Conservation (phyloP, 2,888 invertebrate species). For the Ptilodon capucinus region DNA sequence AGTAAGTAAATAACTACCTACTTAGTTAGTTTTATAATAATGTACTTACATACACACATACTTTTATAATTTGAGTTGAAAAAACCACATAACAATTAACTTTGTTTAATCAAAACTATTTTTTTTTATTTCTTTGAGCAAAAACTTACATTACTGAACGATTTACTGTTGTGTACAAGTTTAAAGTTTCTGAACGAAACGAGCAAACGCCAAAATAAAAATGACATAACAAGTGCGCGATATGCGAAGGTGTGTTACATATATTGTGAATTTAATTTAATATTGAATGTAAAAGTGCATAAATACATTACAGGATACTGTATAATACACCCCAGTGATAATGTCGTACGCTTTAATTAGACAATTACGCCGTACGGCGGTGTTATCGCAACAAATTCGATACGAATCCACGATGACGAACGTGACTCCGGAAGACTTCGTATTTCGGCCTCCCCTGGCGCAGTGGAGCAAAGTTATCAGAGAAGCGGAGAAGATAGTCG, state of each 20-base stretch:
- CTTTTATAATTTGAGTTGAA: too few species aligned
- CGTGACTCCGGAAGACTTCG: conserved; percentile 69
- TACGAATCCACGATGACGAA: conserved; percentile 69
- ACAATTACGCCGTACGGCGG: conserved; percentile 63
- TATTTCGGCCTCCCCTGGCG: conserved; percentile 69
- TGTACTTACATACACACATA: too few species aligned
- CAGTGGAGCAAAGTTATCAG: conserved; percentile 72
- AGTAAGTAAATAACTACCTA: too few species aligned
- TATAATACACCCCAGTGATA: conserved; percentile 11
- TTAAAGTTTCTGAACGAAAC: conserved; percentile 50
- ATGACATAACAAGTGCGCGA: conserved; percentile 49
- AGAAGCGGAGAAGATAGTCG: conserved; percentile 78
- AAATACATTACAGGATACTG: conserved; percentile 13
- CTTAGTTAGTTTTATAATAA: too few species aligned
- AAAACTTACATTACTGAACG: too few species aligned
- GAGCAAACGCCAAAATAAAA: conserved; percentile 54
- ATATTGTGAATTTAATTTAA: conserved; percentile 3
- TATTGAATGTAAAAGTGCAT: conserved; percentile 15
- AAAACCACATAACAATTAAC: too few species aligned
- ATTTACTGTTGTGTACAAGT: too few species aligned
- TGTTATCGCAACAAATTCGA: conserved; percentile 62
- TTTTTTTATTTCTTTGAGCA: too few species aligned
- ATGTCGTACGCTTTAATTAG: conserved; percentile 72
- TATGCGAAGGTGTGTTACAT: conserved; percentile 33
- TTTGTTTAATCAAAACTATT: too few species aligned